Base-by-base conservation (phyloP, 2,113 vertebrate genomes). In the Petrocephalus microphthalmus region DNA sequence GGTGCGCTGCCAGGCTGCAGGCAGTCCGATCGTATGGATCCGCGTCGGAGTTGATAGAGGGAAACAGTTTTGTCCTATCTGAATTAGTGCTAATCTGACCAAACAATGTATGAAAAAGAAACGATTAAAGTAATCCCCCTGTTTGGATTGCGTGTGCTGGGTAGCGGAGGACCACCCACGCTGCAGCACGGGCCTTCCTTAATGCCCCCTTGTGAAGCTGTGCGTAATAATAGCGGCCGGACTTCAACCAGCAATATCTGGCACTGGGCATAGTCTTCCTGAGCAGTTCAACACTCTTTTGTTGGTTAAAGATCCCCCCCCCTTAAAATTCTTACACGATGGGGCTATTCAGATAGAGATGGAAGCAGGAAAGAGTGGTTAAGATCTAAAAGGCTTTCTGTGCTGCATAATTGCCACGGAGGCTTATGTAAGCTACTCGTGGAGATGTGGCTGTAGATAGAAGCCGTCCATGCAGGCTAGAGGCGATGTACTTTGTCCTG, bases 81-180 rank as follows among this genome's bases (percentile, higher is more conserved):
- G 51, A 86, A 85, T 81, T 56, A 85, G 86, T 57, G 37, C 90
- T 91, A 89, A 92, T 91, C 88, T 91, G 85, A 74, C 60, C 88
- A 88, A 84, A 88, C 90, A 91, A 86, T 84, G 89, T 89, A 83
- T 88, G 87, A 92, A 91, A 89, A 78, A 67, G 11, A 88, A 90
- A 90, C 89, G 88, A 91, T 92, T 92, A 92, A 92, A 91, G 89
- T 90, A 90, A 90, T 91, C 89, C 90, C 81, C 87, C 85, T 89
- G 84, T 86, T 86, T 89, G 47, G 85, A 60, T 2, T 60, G 85
- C 29, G 54, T 86, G 20, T 60, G 82, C 81, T 22, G 37, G 82
- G 51, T 29, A 60, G 88, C 25, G 49, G 64, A 47, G 20, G 87
- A 89, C 89, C 90, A 89, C 89, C 91, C 88, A 89, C 57, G 22